A percentile compares a stretch with the other conserved stretches of the same genome.
These are phyloP conservation scores for Fragum whitleyi DNA, from an alignment of 2,888 invertebrate species.

Conservation along the genomic window DNA sequence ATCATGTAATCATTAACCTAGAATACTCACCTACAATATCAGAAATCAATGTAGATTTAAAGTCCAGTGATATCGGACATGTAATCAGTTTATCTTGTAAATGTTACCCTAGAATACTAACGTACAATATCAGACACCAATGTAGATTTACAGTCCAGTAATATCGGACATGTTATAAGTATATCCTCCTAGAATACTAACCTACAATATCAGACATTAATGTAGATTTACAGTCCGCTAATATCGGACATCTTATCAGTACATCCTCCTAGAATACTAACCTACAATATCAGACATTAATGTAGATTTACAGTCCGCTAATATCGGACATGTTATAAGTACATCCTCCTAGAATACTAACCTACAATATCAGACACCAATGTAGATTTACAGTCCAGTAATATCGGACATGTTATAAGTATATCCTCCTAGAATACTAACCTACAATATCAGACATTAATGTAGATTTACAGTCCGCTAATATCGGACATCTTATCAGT, in stretches of 20 bases:
- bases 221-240: conserved; percentile 64
- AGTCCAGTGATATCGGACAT: conserved; percentile 66
- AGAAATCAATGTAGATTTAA: conserved; percentile 62
- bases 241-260: too few species aligned
- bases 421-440: too few species aligned
- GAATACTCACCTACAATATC: conserved; percentile 65
- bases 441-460: conserved; percentile 69
- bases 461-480: conserved; percentile 64
- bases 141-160: conserved; percentile 64
- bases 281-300: too few species aligned
- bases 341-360: too few species aligned
- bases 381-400: conserved; percentile 66
- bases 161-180: conserved; percentile 62
- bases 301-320: too few species aligned
- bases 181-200: conserved; percentile 57
- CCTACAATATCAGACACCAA: too few species aligned
- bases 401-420: conserved; percentile 66
- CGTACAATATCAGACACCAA: conserved; percentile 69
- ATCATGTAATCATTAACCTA: not conserved
- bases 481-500: too few species aligned
- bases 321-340: too few species aligned
- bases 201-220: conserved; percentile 69
- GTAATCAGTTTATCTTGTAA: conserved; percentile 63
- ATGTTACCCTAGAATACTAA: conserved; percentile 33
- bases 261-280: too few species aligned